Percentiles rank a stretch among this genome's conserved stretches.
Evolutionary conservation across 2,113 vertebrate species (phyloP).

Genomic region (Phrynocephalus versicolor): DNA sequence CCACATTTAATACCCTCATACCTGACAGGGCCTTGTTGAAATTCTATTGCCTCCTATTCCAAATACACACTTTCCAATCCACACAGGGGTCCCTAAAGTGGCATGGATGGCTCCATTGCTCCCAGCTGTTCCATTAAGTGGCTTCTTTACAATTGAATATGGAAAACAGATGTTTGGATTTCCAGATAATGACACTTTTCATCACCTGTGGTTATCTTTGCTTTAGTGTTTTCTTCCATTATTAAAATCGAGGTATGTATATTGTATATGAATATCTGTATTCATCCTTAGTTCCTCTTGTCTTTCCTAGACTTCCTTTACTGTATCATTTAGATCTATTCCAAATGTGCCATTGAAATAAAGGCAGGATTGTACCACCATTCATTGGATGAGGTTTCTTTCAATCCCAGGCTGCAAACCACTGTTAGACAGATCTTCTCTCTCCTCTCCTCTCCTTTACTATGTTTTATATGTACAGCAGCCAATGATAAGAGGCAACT

Average conservation of each 20-base stretch:
- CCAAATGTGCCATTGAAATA: background rate
- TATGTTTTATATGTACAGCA: background rate
- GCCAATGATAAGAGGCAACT: background rate
- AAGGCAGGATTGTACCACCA: background rate
- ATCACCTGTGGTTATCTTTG: background rate
- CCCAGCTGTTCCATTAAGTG: slow-evolving; percentile 5
- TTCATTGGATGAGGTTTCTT: background rate
- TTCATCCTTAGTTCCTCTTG: background rate
- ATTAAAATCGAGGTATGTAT: background rate
- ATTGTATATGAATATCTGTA: background rate
- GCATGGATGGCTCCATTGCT: background rate
- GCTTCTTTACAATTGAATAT: slow-evolving; percentile 3
- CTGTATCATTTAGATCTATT: background rate
- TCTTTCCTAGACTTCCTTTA: background rate
- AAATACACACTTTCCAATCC: background rate
- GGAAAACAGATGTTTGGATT: slow-evolving; percentile 4
- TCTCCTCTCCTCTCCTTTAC: background rate
- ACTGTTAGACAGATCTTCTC: background rate
- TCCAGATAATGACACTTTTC: background rate
- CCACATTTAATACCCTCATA: background rate
- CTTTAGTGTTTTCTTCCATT: background rate
- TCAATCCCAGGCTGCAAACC: background rate
- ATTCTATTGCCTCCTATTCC: background rate
- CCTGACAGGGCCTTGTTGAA: background rate
- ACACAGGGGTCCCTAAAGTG: background rate